Base-by-base conservation (phyloP, 2,888 invertebrate genomes). In the Molanna angustata region DNA sequence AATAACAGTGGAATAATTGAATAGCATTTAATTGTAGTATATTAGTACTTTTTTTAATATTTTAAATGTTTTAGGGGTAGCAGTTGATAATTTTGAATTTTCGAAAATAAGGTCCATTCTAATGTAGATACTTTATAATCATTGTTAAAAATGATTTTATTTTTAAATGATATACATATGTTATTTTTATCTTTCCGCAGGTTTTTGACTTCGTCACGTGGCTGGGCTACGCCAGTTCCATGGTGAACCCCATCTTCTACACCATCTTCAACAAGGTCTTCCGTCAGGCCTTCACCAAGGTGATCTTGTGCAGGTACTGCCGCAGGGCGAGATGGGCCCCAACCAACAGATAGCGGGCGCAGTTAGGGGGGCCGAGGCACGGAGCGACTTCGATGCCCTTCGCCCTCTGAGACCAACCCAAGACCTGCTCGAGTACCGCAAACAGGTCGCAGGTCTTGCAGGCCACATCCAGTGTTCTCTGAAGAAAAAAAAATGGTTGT, bases 241-340 rank as follows among this genome's bases (percentile, higher is more conserved):
- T 93, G 85, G 91, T 95, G 22, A 95, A 95, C 73, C 95, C 95
- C 1, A 90, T 95, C 64, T 94, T 95, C 74, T 95, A 95, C 69
- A 95, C 95, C 18, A 92, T 94, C 64, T 95, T 95, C 72, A 95
- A 95, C 72, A 92, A 93, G 67, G 89, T 92, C 53, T 95, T 95
- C 72, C 80, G 94, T 35, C 88, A 92, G 67, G 91, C 94, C 0
- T 94, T 94, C 69, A 89, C 91, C 67, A 90, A 88, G 69, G 90
- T 94, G 7, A 71, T 94, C 51, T 71, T 85, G 52, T 94, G 93
- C 70, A 80, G 84, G 61, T 90, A 90, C 67, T 79, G 80, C 59
- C 81, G 80, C 58, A 70, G 71, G 41, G 67, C 76, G 14, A 32
- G 51, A 4, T 78, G 70, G 71, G 54, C 51, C 1, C 49, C 54